phyloP scores from a whole-genome alignment of 2,888 invertebrate genomes.

The Nomada lathburiana region DNA sequence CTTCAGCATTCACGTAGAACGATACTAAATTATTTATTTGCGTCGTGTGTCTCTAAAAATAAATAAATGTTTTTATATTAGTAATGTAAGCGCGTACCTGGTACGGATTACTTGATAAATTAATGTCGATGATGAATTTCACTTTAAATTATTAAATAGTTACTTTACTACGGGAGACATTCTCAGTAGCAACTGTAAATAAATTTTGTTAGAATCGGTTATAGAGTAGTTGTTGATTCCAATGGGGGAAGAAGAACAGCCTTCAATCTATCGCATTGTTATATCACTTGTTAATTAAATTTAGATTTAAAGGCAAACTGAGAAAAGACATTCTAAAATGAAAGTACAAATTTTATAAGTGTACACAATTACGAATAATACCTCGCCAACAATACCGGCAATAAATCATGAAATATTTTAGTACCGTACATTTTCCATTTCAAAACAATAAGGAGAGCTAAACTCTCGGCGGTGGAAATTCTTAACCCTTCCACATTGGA shows the following conservation, averaged over 20 bases:
- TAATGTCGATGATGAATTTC: not conserved
- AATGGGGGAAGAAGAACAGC: not conserved
- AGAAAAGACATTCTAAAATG: no score
- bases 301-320: not conserved
- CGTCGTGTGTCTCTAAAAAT: not conserved
- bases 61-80: slow-evolving; percentile 6
- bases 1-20: not conserved
- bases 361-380: no score
- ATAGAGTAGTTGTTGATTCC: not conserved
- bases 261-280: no score
- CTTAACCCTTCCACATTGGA: no score
- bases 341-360: no score
- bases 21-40: slow-evolving; percentile 26
- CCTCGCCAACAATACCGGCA: no score
- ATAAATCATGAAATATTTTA: no score
- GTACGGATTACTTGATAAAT: not conserved
- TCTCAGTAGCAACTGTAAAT: slow-evolving; percentile 3
- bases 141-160: not conserved
- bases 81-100: not conserved
- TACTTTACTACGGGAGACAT: not conserved
- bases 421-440: no score
- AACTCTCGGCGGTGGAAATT: no score
- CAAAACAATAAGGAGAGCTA: no score
- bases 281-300: not conserved
- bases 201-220: slow-evolving; percentile 24